Base-by-base conservation (phyloP, 2,113 vertebrate species). In the Trinectes maculatus region DNA sequence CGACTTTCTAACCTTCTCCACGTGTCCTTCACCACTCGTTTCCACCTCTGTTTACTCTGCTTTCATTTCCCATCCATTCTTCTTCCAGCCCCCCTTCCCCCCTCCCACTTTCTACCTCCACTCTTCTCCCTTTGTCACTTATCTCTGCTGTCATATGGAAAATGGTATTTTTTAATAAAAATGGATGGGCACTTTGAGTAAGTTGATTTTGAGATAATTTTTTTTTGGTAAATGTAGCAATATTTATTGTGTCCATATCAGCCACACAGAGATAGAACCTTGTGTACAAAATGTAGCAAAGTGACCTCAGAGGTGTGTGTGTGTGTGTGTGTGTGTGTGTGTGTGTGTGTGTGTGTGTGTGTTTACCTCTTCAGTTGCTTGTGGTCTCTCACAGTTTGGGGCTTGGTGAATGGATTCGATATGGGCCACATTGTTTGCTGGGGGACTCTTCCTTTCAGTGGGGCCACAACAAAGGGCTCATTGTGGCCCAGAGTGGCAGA, bases 381-480 rank as follows among this genome's bases (percentile, higher is more conserved):
- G 9, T 16, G 47, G 75, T 79, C 51, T 66, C 28, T 70, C 16
- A 2, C 28, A 24, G 55, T 55, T 42, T 82, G 83, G 51, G 65
- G 44, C 57, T 71, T 18, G 24, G 42, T 86, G 70, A 89, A 87
- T 89, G 60, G 84, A 89, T 91, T 90, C 11, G 82, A 85, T 85
- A 79, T 81, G 84, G 85, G 72, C 80, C 79, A 76, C 82, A 77
- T 57, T 83, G 74, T 89, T 85, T 80, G 82, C 82, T 59, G 37
- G 77, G 69, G 70, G 82, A 84, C 74, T 85, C 75, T 84, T 87
- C 78, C 80, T 84, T 90, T 90, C 82, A 84, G 47, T 59, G 9
- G 60, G 40, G 72, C 56, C 63, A 62, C 82, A 83, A 89, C 87
- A 89, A 91, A 91, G 87, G 90, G 59, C 34, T 70, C 73, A 85